Percentiles rank a stretch among this genome's conserved stretches.
Evolutionary conservation across 2,888 invertebrate species (phyloP).

Genomic region (Archaeoteleia sp.): DNA sequence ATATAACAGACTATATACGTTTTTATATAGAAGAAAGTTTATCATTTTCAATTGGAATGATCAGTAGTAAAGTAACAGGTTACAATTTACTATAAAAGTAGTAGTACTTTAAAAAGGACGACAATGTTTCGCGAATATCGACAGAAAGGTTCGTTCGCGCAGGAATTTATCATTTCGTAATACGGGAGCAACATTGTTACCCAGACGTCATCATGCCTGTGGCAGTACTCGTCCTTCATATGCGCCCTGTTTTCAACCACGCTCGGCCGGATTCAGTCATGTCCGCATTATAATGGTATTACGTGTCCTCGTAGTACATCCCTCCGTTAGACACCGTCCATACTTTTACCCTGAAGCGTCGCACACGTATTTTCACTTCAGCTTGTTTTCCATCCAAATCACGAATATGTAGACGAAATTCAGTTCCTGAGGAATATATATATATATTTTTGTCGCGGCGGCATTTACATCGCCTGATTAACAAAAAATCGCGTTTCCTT

Average conservation of each 20-base stretch:
- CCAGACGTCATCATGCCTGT: slow-evolving; percentile 65
- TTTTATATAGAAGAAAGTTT: too few relatives aligned
- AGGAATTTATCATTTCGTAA: slow-evolving; percentile 65
- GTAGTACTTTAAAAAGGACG: slow-evolving; percentile 21
- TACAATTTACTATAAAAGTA: slow-evolving; percentile 5
- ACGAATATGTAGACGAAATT: slow-evolving; percentile 41
- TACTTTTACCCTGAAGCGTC: slow-evolving; percentile 41
- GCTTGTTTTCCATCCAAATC: slow-evolving; percentile 49
- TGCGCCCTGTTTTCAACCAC: slow-evolving; percentile 37
- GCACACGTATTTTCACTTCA: slow-evolving; percentile 48
- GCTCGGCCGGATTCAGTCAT: slow-evolving; percentile 63
- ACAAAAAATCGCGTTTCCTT: slow-evolving; percentile 36
- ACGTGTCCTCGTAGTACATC: slow-evolving; percentile 69
- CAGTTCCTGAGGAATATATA: slow-evolving; percentile 29
- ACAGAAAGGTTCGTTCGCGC: slow-evolving; percentile 54
- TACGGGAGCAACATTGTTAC: slow-evolving; percentile 61
- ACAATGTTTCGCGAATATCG: slow-evolving; percentile 51
- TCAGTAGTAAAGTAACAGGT: slow-evolving; percentile 6
- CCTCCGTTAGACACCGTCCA: slow-evolving; percentile 51
- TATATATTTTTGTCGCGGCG: slow-evolving; percentile 4
- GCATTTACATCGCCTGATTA: slow-evolving; percentile 31
- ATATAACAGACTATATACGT: too few relatives aligned
- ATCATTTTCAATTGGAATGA: slow-evolving; percentile 10
- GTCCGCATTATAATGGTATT: slow-evolving; percentile 72
- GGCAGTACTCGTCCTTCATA: slow-evolving; percentile 47